phyloP scores from a whole-genome alignment of 2,113 vertebrate species.

The Procavia capensis region DNA sequence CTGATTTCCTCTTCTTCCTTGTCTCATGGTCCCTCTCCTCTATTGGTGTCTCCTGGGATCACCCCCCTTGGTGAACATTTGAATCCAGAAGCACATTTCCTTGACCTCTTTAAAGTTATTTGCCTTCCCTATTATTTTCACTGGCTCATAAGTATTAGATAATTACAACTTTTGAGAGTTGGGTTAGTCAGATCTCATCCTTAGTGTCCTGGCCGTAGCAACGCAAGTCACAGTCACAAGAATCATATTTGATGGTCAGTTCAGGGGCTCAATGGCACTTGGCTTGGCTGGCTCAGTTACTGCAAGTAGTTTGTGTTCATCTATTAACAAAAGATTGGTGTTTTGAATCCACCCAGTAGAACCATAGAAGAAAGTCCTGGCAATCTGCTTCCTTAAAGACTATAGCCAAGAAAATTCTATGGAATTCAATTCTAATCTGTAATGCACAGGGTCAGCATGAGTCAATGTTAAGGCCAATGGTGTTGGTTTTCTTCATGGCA shows the following conservation, averaged over 20 bases:
- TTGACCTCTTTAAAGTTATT: not conserved
- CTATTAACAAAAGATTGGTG: not conserved
- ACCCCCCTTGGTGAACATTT: not conserved
- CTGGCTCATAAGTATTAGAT: not conserved
- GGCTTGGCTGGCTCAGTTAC: no score
- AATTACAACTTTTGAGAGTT: not conserved
- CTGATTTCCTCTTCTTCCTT: not conserved
- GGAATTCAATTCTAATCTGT: not conserved
- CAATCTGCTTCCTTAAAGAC: not conserved
- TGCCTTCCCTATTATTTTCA: not conserved
- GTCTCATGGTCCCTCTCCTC: not conserved
- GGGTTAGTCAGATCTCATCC: not conserved
- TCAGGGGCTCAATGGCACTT: no score
- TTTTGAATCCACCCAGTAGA: not conserved
- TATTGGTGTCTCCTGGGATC: not conserved
- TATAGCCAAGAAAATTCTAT: not conserved
- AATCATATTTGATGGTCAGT: not conserved
- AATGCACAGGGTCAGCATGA: not conserved
- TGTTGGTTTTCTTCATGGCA: not conserved
- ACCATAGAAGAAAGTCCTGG: not conserved
- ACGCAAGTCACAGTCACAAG: fast-evolving
- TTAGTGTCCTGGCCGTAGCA: not conserved
- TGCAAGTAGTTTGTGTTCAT: not conserved
- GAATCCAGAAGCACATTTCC: not conserved
- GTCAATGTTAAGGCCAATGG: not conserved